Evolutionary conservation across 2,113 vertebrate species (phyloP).

Genomic region (Isurus oxyrinchus): DNA sequence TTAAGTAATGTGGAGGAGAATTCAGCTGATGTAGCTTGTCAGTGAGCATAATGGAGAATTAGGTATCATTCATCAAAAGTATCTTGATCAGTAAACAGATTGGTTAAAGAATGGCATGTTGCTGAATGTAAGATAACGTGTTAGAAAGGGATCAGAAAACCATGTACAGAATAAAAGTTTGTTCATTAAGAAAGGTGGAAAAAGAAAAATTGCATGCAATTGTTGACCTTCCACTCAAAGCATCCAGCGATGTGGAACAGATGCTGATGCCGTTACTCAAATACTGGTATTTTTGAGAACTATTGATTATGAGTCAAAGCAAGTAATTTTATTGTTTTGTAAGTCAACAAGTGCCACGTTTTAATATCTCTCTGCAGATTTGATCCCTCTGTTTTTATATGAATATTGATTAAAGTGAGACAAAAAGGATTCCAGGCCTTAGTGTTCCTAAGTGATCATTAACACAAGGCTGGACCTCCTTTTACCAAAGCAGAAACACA

Average conservation of each 20-base stretch:
- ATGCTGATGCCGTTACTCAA: background rate
- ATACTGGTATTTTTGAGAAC: background rate
- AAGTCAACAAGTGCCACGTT: background rate
- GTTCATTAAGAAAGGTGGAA: background rate
- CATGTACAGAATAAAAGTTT: background rate
- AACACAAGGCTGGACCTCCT: background rate
- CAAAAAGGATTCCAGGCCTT: background rate
- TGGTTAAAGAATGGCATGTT: background rate
- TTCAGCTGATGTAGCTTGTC: too few species aligned
- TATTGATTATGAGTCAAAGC: slow-evolving; percentile 16
- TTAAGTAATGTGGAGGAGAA: background rate
- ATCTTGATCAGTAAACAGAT: background rate
- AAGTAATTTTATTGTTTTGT: background rate
- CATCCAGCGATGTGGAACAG: background rate
- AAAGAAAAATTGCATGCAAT: background rate
- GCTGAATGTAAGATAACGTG: too few species aligned
- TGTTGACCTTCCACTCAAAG: background rate
- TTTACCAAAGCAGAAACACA: background rate
- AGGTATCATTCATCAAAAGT: background rate
- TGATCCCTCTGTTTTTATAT: background rate
- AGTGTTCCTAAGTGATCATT: background rate
- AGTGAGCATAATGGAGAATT: background rate
- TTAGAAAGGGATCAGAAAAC: background rate
- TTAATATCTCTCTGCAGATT: background rate
- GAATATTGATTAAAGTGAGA: background rate